Conservation (phyloP, 2,888 invertebrate genomes). For the Copidosoma aretas region DNA sequence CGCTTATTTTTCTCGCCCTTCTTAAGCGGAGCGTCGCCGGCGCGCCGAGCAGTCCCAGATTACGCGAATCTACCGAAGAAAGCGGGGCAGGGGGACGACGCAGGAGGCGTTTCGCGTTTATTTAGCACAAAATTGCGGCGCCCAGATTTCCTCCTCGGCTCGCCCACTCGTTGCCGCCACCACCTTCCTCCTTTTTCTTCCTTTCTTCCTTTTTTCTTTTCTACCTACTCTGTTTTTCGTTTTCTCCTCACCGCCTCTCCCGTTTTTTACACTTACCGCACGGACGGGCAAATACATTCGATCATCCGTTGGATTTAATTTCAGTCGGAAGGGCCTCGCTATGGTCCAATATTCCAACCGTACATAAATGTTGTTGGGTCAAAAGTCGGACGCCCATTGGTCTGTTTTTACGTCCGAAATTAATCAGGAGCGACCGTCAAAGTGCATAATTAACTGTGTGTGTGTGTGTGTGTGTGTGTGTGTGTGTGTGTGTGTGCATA, state of each 20-base stretch:
- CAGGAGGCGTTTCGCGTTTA: slow-evolving; percentile 26
- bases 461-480: too few relatives aligned
- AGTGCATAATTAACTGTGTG: too few relatives aligned
- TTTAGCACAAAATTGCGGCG: slow-evolving; percentile 28
- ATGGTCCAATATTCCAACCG: too few relatives aligned
- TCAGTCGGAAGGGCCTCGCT: too few relatives aligned
- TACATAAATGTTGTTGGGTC: too few relatives aligned
- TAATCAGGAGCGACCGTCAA: too few relatives aligned
- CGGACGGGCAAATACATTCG: too few relatives aligned
- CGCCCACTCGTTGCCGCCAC: neutral
- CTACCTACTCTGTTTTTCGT: neutral
- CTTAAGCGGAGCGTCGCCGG: neutral
- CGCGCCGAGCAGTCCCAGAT: slow-evolving; percentile 4
- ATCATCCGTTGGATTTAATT: too few relatives aligned
- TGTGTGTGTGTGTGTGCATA: too few relatives aligned
- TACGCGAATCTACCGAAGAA: slow-evolving; percentile 27
- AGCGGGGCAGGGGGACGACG: slow-evolving; percentile 7
- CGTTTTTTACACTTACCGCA: neutral
- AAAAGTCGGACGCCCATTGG: too few relatives aligned
- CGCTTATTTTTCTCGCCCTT: neutral
- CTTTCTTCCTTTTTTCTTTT: neutral
- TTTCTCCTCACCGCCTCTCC: neutral
- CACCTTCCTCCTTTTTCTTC: neutral
- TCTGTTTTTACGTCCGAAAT: too few relatives aligned
- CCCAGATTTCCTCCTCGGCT: slow-evolving; percentile 17